Evolutionary conservation across 2,797 vertebrate genomes (phyloP), one percentile per base, ranked within the genome.

Genomic region (Neomorphus geoffroyi): DNA sequence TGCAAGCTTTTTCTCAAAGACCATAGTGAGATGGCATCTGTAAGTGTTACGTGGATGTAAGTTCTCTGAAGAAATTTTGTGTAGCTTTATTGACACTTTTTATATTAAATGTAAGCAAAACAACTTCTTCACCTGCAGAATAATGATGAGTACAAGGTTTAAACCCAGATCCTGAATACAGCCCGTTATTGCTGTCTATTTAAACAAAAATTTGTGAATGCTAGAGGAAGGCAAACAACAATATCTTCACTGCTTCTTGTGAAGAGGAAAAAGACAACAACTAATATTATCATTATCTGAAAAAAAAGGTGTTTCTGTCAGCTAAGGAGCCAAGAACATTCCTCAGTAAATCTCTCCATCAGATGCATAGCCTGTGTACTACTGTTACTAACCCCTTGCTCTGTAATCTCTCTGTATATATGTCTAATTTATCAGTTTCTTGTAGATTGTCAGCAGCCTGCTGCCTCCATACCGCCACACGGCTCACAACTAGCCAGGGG

Each of bases 371-470:
- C 91, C 94, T 95, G 65, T 80, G 88, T 94, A 83, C 33, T 91
- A 88, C 81, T 80, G 93, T 97, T 96, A 97, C 98, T 99, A 98
- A 99, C 98, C 98, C 98, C 87, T 97, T 97, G 98, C 95, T 97
- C 97, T 98, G 98, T 98, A 98, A 97, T 98, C 98, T 98, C 97
- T 98, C 97, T 99, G 99, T 99, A 98, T 98, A 99, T 99, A 97
- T 99, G 98, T 99, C 99, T 99, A 99, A 99, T 99, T 98, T 99
- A 98, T 99, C 99, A 99, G 99, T 99, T 98, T 99, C 98, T 99
- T 98, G 98, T 99, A 99, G 99, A 99, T 99, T 99, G 99, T 99
- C 99, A 99, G 99, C 99, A 99, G 99, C 98, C 98, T 99, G 98
- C 99, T 99, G 98, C 98, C 98, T 98, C 99, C 99, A 96, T 99